These are phyloP conservation scores for Adrianichthys oophorus DNA, from an alignment of 2,797 vertebrate species.

Conservation along the genomic window DNA sequence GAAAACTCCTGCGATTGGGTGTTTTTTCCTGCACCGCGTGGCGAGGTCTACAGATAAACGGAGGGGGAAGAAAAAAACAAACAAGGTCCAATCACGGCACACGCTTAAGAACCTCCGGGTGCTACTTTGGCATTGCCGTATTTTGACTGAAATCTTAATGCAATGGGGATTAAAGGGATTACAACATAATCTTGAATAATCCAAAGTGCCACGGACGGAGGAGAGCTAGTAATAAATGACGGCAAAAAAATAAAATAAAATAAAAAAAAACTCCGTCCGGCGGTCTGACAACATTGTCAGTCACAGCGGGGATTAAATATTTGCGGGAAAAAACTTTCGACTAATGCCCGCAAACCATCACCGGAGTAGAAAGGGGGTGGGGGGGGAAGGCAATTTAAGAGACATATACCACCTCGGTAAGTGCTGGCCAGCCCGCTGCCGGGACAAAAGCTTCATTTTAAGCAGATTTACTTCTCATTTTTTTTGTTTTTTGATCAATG, in stretches of 20 bases:
- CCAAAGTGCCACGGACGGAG: constrained; percentile 96
- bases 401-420: constrained; percentile 66
- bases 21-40: constrained; percentile 9
- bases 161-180: constrained; percentile 98
- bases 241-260: constrained; percentile 13
- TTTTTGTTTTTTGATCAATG: constrained; percentile 72
- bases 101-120: constrained; percentile 89
- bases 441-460: constrained; percentile 70
- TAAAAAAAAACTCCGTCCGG: constrained; percentile 80
- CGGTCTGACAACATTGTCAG: constrained; percentile 89
- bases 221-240: constrained; percentile 81
- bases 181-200: constrained; percentile 99
- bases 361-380: constrained; percentile 21
- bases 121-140: constrained; percentile 91
- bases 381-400: constrained; percentile 69
- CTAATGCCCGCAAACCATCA: constrained; percentile 65
- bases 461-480: constrained; percentile 71
- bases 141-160: constrained; percentile 99
- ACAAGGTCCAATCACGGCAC: constrained; percentile 78
- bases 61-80: constrained; percentile 65
- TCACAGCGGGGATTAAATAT: constrained; percentile 82
- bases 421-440: constrained; percentile 55
- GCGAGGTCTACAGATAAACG: neutral
- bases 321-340: constrained; percentile 69
- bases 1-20: constrained; percentile 36